Percentiles rank a stretch among this genome's conserved stretches.
Conservation (phyloP, 2,888 invertebrate species). For the Microplitis deprimator region DNA sequence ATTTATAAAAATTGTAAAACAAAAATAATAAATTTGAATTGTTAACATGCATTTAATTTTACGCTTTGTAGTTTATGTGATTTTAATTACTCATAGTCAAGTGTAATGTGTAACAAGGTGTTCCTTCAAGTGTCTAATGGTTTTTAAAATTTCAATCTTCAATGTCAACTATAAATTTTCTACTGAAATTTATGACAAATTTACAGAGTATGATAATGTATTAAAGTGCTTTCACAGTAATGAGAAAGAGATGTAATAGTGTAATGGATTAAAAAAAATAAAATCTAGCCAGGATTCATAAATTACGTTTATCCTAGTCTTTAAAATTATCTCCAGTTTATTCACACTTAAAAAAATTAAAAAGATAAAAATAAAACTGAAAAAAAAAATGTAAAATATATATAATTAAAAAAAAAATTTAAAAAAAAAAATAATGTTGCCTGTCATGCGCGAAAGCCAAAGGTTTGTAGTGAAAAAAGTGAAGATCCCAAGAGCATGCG, state of each 20-base stretch:
- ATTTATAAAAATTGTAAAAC: slow-evolving; percentile 12
- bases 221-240: slow-evolving; percentile 11
- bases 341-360: slow-evolving; percentile 28
- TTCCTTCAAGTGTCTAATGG: background rate
- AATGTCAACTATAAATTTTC: background rate
- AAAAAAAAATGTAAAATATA: slow-evolving; percentile 12
- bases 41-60: background rate
- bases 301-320: slow-evolving; percentile 10
- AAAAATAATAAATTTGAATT: slow-evolving; percentile 7
- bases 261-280: background rate
- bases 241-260: background rate
- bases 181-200: background rate
- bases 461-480: slow-evolving; percentile 66
- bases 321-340: slow-evolving; percentile 17
- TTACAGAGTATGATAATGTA: background rate
- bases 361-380: background rate
- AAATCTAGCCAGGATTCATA: slow-evolving; percentile 17
- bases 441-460: slow-evolving; percentile 69
- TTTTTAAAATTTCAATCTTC: background rate
- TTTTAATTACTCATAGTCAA: background rate
- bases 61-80: background rate
- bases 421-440: slow-evolving; percentile 53
- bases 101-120: slow-evolving; percentile 16
- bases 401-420: slow-evolving; percentile 8
- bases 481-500: slow-evolving; percentile 68